phyloP scores from a whole-genome alignment of 2,888 invertebrate species.

The Drosophila colorata region DNA sequence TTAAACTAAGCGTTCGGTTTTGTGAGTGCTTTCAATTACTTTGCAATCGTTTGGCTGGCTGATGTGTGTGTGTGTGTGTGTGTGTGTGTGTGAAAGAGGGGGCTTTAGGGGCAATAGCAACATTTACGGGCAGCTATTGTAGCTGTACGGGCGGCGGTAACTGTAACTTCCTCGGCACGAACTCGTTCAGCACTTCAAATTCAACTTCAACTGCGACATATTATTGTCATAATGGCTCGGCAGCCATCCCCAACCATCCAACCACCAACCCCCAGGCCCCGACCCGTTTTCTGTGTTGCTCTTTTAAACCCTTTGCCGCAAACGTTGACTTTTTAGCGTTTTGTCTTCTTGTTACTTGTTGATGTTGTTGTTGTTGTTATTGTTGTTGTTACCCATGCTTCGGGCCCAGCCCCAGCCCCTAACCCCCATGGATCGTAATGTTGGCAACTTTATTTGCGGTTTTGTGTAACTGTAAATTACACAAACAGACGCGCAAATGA shows the following conservation, averaged over 20 bases:
- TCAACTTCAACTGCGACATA: slow-evolving; percentile 71
- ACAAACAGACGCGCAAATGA: slow-evolving; percentile 76
- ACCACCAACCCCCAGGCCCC: neutral
- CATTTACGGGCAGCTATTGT: slow-evolving; percentile 47
- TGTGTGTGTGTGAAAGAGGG: neutral
- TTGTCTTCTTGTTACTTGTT: slow-evolving; percentile 64
- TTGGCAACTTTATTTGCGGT: slow-evolving; percentile 79
- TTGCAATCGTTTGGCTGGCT: slow-evolving; percentile 55
- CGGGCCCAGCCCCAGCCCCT: neutral
- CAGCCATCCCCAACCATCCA: neutral
- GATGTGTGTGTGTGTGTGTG: neutral
- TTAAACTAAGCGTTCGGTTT: slow-evolving; percentile 37
- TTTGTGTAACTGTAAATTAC: slow-evolving; percentile 78
- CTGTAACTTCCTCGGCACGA: slow-evolving; percentile 54
- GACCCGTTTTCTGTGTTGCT: slow-evolving; percentile 17
- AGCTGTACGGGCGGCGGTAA: slow-evolving; percentile 13
- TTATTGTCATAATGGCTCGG: slow-evolving; percentile 75
- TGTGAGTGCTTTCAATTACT: slow-evolving; percentile 71
- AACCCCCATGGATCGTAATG: slow-evolving; percentile 57
- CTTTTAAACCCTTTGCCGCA: slow-evolving; percentile 40
- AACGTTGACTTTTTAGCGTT: slow-evolving; percentile 76
- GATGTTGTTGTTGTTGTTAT: slow-evolving; percentile 13
- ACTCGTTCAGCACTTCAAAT: slow-evolving; percentile 47
- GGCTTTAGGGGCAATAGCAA: slow-evolving; percentile 4
- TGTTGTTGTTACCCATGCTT: neutral